Evolutionary conservation across 2,888 invertebrate species (phyloP).

Genomic region (Drosophila ustulata): DNA sequence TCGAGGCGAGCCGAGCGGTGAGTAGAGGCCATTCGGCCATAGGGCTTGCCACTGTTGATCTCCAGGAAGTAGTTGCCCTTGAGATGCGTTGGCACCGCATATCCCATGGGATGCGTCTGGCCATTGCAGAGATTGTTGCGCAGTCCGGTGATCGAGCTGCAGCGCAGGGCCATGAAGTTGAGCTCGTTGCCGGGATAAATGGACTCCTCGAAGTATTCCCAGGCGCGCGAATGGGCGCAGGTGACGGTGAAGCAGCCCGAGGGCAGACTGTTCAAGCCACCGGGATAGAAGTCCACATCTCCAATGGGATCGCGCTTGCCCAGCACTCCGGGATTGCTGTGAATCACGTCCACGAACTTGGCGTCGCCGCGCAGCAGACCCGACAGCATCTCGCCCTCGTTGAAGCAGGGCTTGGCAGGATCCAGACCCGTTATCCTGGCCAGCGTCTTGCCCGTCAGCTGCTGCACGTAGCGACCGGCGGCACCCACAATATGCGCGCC

Average conservation of each 20-base stretch:
- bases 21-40: slow-evolving; percentile 58
- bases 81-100: slow-evolving; percentile 63
- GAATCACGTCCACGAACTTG: slow-evolving; percentile 83
- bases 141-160: slow-evolving; percentile 78
- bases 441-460: slow-evolving; percentile 69
- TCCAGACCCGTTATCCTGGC: slow-evolving; percentile 84
- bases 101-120: slow-evolving; percentile 80
- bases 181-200: slow-evolving; percentile 83
- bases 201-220: slow-evolving; percentile 82
- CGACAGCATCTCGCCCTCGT: slow-evolving; percentile 81
- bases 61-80: slow-evolving; percentile 84
- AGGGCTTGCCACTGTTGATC: slow-evolving; percentile 73
- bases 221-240: slow-evolving; percentile 82
- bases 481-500: slow-evolving; percentile 84
- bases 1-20: slow-evolving; percentile 12
- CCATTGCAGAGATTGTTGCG: slow-evolving; percentile 75
- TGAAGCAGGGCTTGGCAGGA: slow-evolving; percentile 85
- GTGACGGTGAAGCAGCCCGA: slow-evolving; percentile 75
- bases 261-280: slow-evolving; percentile 79
- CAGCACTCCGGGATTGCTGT: slow-evolving; percentile 83
- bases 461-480: slow-evolving; percentile 79
- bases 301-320: slow-evolving; percentile 83
- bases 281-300: slow-evolving; percentile 84
- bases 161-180: slow-evolving; percentile 81
- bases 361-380: slow-evolving; percentile 84